These are phyloP conservation scores for Mustela nigripes DNA, from an alignment of 2,113 vertebrate genomes.

Conservation along the genomic window DNA sequence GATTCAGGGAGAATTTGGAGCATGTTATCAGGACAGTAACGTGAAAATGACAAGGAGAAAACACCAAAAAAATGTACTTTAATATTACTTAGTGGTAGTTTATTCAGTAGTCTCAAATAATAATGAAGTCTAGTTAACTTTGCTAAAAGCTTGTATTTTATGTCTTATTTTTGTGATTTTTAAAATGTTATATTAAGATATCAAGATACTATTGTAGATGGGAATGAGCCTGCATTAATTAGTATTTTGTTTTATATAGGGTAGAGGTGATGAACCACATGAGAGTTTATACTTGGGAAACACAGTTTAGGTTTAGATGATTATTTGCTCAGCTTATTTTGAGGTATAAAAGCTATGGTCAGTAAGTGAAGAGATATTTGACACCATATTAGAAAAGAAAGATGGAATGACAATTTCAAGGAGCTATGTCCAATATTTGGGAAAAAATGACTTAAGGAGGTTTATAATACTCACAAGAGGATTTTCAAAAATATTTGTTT, in stretches of 20 bases:
- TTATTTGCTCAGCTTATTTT: constrained; percentile 56
- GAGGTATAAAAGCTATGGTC: constrained; percentile 1
- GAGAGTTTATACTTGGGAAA: constrained; percentile 34
- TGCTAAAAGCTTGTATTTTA: constrained; percentile 47
- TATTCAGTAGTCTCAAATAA: constrained; percentile 40
- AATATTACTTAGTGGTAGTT: constrained; percentile 25
- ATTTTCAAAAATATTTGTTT: constrained; percentile 53
- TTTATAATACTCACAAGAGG: constrained; percentile 25
- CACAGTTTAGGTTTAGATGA: constrained; percentile 30
- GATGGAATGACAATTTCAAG: neutral
- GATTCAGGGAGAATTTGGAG: neutral
- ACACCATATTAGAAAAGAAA: constrained; percentile 29
- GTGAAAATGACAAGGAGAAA: constrained; percentile 50
- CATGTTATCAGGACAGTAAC: neutral
- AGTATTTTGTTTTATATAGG: constrained; percentile 38
- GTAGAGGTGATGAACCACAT: neutral
- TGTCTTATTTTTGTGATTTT: constrained; percentile 44
- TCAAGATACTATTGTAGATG: neutral
- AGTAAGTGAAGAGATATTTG: constrained; percentile 38
- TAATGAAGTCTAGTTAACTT: constrained; percentile 27
- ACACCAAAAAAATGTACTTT: constrained; percentile 6
- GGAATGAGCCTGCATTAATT: neutral
- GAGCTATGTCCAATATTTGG: constrained; percentile 41
- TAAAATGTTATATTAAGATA: constrained; percentile 36
- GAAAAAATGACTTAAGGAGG: constrained; percentile 24